phyloP scores from a whole-genome alignment of 2,888 invertebrate species.

The Tyria jacobaeae region DNA sequence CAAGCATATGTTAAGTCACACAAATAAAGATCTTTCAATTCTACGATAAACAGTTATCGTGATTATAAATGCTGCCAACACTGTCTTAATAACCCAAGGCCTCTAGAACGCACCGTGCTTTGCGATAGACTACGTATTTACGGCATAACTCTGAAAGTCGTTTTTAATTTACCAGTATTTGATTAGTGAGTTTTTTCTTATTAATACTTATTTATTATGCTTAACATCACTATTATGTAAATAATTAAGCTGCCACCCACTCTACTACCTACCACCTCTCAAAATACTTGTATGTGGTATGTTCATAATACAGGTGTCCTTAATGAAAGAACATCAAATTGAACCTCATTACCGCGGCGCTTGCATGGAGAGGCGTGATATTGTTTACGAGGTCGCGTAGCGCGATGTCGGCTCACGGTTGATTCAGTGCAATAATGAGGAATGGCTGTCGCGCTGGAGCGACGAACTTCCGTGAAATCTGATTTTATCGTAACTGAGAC shows the following conservation, averaged over 20 bases:
- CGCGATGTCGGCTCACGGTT: constrained; percentile 1
- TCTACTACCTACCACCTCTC: background rate
- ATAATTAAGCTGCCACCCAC: background rate
- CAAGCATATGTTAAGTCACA: too few relatives aligned
- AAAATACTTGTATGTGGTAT: background rate
- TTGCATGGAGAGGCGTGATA: constrained; percentile 18
- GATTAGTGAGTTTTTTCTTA: too few relatives aligned
- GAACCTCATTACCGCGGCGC: constrained; percentile 29
- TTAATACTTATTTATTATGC: too few relatives aligned
- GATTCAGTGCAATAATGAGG: constrained; percentile 26
- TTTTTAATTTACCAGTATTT: too few relatives aligned
- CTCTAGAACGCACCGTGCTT: too few relatives aligned
- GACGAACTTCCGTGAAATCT: constrained; percentile 56
- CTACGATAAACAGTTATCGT: too few relatives aligned
- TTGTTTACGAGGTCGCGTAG: constrained; percentile 10
- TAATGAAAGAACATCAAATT: constrained; percentile 32
- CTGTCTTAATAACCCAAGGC: too few relatives aligned
- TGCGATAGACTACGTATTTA: too few relatives aligned
- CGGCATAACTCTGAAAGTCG: too few relatives aligned
- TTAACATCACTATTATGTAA: background rate
- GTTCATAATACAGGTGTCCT: constrained; percentile 9
- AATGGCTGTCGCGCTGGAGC: constrained; percentile 33
- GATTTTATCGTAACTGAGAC: constrained; percentile 58
- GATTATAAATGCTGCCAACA: too few relatives aligned
- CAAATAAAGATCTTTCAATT: too few relatives aligned